Percentiles rank a stretch among this genome's conserved stretches.
These are phyloP conservation scores for Hormiphora californensis DNA, from an alignment of 37 sponge, comb jelly and placozoan genomes.

Conservation along the genomic window DNA sequence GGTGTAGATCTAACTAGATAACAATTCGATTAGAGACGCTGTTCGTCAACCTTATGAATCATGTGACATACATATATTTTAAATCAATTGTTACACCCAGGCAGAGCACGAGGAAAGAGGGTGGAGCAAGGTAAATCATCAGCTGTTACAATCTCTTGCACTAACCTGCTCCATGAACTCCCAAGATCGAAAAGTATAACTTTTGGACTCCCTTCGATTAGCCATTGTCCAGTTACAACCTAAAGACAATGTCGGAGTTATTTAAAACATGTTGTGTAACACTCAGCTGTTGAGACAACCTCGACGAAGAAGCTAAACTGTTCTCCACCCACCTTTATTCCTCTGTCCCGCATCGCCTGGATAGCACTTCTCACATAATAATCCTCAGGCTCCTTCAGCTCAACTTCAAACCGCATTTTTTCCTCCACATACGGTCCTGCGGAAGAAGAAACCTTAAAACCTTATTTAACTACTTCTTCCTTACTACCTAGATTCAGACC, in stretches of 20 bases:
- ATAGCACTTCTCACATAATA: constrained; percentile 68
- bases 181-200: constrained; percentile 88
- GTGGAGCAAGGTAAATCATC: no score
- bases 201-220: constrained; percentile 88
- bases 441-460: no score
- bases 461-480: no score
- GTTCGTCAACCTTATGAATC: no score
- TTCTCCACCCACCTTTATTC: constrained; percentile 65
- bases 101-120: no score
- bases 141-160: no score
- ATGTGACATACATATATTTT: no score
- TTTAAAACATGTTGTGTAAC: background rate
- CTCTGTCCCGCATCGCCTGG: constrained; percentile 65
- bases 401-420: constrained; percentile 79
- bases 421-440: constrained; percentile 70
- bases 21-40: no score
- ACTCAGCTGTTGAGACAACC: background rate
- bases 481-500: no score
- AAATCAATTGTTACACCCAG: no score
- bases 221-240: constrained; percentile 89
- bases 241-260: background rate
- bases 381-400: constrained; percentile 75
- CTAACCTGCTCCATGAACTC: constrained; percentile 57
- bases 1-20: no score
- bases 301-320: background rate